Evolutionary conservation across 2,888 invertebrate genomes (phyloP).

Genomic region (Dasysyrphus albostriatus): DNA sequence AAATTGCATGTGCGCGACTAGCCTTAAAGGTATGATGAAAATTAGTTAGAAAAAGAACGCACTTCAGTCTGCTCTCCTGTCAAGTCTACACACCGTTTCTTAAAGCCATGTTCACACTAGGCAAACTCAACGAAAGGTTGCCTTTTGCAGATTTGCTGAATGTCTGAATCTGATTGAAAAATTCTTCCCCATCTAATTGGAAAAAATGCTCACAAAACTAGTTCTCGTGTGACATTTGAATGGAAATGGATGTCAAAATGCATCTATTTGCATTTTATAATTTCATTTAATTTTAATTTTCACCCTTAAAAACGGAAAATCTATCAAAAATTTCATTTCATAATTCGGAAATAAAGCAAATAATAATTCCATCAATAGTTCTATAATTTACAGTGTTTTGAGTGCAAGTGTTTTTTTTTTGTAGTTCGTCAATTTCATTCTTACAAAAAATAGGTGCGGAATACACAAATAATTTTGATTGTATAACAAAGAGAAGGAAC

Average conservation of each 20-base stretch:
- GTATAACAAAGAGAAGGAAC: slow-evolving; percentile 63
- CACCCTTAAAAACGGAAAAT: slow-evolving; percentile 19
- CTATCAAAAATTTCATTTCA: slow-evolving; percentile 42
- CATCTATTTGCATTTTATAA: slow-evolving; percentile 72
- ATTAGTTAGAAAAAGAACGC: no score
- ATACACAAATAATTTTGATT: slow-evolving; percentile 63
- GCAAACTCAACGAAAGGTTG: not conserved
- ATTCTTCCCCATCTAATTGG: slow-evolving; percentile 56
- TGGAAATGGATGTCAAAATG: slow-evolving; percentile 75
- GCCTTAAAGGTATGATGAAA: no score
- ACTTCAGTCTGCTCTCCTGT: no score
- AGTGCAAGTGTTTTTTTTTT: slow-evolving; percentile 41
- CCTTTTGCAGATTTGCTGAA: slow-evolving; percentile 3
- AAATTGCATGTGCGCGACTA: no score
- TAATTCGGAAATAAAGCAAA: slow-evolving; percentile 16
- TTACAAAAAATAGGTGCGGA: slow-evolving; percentile 36
- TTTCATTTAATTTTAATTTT: slow-evolving; percentile 65
- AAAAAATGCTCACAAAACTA: slow-evolving; percentile 65
- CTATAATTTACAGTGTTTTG: slow-evolving; percentile 38
- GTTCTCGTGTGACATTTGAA: slow-evolving; percentile 73
- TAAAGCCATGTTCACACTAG: not conserved
- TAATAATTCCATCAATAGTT: slow-evolving; percentile 60
- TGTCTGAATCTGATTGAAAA: slow-evolving; percentile 50
- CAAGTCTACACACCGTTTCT: not conserved
- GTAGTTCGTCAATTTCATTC: slow-evolving; percentile 30